phyloP scores from a whole-genome alignment of 2,888 invertebrate species.

The Cosmia trapezina region DNA sequence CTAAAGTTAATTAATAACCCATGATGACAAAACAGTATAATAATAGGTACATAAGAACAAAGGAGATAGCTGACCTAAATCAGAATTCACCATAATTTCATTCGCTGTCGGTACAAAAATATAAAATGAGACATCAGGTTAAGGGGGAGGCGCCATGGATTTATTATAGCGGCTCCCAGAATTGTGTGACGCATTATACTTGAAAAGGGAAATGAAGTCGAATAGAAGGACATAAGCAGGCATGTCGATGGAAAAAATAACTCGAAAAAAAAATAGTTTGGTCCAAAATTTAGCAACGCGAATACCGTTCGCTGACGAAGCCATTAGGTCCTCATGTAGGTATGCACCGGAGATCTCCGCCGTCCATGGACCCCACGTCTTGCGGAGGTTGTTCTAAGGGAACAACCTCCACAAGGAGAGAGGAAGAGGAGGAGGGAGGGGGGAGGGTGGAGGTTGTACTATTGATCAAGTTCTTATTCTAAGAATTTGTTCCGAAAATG shows the following conservation, averaged over 20 bases:
- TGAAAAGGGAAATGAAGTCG: neutral
- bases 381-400: no score
- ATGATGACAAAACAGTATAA: slow-evolving; percentile 10
- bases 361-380: no score
- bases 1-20: neutral
- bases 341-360: no score
- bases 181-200: slow-evolving; percentile 16
- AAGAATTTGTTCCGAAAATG: neutral
- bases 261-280: no score
- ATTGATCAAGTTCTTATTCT: neutral
- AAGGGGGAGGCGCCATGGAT: slow-evolving; percentile 18
- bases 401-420: no score
- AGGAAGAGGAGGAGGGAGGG: no score
- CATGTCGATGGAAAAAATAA: no score
- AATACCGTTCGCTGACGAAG: no score
- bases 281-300: no score
- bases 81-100: slow-evolving; percentile 33
- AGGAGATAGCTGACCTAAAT: slow-evolving; percentile 34
- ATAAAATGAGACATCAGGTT: slow-evolving; percentile 17
- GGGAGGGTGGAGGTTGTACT: no score
- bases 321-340: no score
- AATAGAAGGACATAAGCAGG: neutral
- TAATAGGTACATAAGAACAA: slow-evolving; percentile 13
- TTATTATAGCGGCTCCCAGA: neutral
- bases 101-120: slow-evolving; percentile 24